Conservation (phyloP, 2,113 vertebrate species). For the Cyanocitta stelleri region DNA sequence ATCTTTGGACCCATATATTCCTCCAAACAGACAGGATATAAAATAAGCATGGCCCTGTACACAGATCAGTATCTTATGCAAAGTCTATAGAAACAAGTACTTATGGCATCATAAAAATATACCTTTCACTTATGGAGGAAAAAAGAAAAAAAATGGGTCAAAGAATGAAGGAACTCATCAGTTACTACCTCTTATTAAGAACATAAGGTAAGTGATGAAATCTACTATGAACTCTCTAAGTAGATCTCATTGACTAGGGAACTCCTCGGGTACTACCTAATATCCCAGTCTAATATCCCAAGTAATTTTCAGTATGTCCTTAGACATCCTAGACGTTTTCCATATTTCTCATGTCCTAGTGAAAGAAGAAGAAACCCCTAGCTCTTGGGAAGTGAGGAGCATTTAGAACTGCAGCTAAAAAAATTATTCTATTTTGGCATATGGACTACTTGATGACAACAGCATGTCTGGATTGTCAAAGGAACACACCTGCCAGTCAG, state of each 20-base stretch:
- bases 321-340: neutral
- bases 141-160: neutral
- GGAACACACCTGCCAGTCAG: neutral
- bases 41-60: neutral
- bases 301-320: neutral
- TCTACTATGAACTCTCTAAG: neutral
- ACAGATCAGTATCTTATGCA: neutral
- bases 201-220: neutral
- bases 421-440: neutral
- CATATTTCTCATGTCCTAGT: neutral
- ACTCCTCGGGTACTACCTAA: neutral
- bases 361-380: neutral
- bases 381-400: neutral
- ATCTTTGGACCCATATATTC: constrained; percentile 36
- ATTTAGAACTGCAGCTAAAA: neutral
- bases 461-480: neutral
- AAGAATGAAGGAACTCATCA: neutral
- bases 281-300: neutral
- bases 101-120: neutral
- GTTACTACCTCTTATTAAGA: neutral
- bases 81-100: neutral
- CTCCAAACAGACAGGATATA: constrained; percentile 72
- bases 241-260: neutral
- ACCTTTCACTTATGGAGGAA: neutral
- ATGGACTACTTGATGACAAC: neutral